A percentile compares a stretch with the other conserved stretches of the same genome.
Conservation (phyloP, 2,113 vertebrate species). For the Percopsis transmontana region DNA sequence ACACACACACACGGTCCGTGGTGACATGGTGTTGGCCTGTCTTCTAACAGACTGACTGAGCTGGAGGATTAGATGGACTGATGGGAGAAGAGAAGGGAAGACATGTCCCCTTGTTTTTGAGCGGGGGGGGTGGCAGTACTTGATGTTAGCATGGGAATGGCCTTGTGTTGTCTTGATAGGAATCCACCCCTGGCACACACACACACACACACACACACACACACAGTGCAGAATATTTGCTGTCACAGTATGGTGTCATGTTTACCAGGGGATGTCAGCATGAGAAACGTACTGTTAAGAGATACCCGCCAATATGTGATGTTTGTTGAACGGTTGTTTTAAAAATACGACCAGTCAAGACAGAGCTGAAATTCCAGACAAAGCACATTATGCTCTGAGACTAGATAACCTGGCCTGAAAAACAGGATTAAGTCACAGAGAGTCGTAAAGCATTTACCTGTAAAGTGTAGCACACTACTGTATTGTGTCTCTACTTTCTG, state of each 20-base stretch:
- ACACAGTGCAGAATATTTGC: slow-evolving; percentile 22
- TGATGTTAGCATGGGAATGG: slow-evolving; percentile 42
- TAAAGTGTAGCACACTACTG: no score
- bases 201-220: slow-evolving; percentile 11
- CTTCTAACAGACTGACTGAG: no score
- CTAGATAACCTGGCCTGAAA: no score
- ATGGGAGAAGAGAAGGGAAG: slow-evolving; percentile 15
- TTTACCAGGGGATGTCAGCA: slow-evolving; percentile 24
- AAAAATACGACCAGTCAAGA: slow-evolving; percentile 1
- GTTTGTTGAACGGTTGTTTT: slow-evolving; percentile 8
- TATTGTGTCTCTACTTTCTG: no score
- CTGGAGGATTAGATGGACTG: background rate
- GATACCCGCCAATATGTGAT: slow-evolving; percentile 38
- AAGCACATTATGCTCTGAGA: no score
- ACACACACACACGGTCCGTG: background rate
- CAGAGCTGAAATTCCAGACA: no score
- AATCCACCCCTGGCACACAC: slow-evolving; percentile 47
- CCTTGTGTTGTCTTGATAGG: slow-evolving; percentile 16
- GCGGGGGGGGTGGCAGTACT: slow-evolving; percentile 52
- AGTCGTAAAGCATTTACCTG: background rate
- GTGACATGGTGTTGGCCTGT: background rate
- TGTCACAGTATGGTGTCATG: slow-evolving; percentile 34
- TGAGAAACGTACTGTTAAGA: slow-evolving; percentile 22
- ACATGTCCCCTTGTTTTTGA: slow-evolving; percentile 49
- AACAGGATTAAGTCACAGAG: no score